Evolutionary conservation across 1,140 invertebrate species (phyloP), one percentile per base, ranked within the genome.

Genomic region (Zophobas morio): DNA sequence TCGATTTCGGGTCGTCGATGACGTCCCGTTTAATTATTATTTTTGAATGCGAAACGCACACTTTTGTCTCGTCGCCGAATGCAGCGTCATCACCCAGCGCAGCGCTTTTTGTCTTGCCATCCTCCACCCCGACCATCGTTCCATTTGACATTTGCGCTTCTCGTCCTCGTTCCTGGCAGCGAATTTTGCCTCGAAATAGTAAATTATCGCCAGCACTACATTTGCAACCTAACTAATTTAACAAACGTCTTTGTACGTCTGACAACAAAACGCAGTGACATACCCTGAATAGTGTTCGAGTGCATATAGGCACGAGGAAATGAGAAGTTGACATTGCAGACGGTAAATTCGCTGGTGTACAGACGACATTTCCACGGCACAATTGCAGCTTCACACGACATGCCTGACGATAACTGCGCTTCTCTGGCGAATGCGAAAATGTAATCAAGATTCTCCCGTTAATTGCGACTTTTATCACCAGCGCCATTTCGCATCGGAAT

Each of bases 221-320:
- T 3, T 36, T 34, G 20, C 56, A 63, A 20, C 8, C n/a, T 39
- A 42, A 42, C 60, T 66, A 66, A 66, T 66, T 66, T 42, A 32
- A 39, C n/a, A 37, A 33, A 40, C 39, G 42, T 66, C 60, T 66
- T n/a, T 66, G 60, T 66, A 51, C 6, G 2, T 5, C 2, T 2
- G n/a, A 51, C 49, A 51, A 51, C 49, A 51, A n/a, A 51, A 51
- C 42, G 56, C 54, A 57, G 6, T 8, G 39, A 2, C 33, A 20
- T 20, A 39, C 60, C 32, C 33, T 66, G 60, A 66, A 66, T 42
- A 42, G n/a, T 32, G 60, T 66, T 66, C 60, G 60, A 42, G 33
- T 66, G 39, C 60, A 66, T 66, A 66, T 66, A 42, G 60, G 60
- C 60, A 66, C 39, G 60, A 66, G 60, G 60, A 66, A 66, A 66